Evolutionary conservation across 2,113 vertebrate genomes (phyloP), one percentile per base, ranked within the genome.

Genomic region (Bufo gargarizans): DNA sequence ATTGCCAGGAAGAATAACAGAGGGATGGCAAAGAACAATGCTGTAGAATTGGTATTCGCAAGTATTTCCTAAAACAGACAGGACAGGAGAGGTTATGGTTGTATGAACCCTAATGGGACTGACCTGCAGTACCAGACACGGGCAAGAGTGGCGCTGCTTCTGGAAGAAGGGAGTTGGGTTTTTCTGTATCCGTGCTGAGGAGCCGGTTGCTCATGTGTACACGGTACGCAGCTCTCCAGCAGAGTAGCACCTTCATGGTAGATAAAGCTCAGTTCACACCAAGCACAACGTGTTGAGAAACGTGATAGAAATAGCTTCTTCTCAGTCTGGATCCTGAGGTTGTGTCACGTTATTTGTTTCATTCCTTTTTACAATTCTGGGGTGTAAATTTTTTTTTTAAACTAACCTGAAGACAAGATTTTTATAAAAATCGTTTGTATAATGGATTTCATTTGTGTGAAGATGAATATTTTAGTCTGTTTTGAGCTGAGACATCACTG

Each of bases 301-400:
- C 17, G 33, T 43, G 10, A 43, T 45, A 63, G 58, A 82, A 33
- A 79, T 79, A 56, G n/a, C n/a, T 58, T 80, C 13, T 22, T 20
- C 19, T 22, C 63, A 9, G 63, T 17, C 50, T 4, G 20, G 50
- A 49, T 53, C n/a, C 33, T 47, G 59, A 55, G 58, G 59, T 77
- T 47, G 67, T 3, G 22, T 61, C 17, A 19, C 20, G 59, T 53
- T 61, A 55, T 86, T 86, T 78, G 43, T 58, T 55, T 78, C 17
- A 53, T 65, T 63, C 47, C n/a, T 17, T 12, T 65, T 78, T 19
- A 49, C 76, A 78, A 43, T 55, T 55, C 22, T 13, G 58, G 65
- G 85, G 85, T 86, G 85, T 63, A 79, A 86, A 50, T 55, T 22
- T 33, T 50, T 6, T 22, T n/a, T 47, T 13, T 6, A 61, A 49